Base-by-base conservation (phyloP, 2,797 vertebrate genomes). In the Thalassophryne amazonica region DNA sequence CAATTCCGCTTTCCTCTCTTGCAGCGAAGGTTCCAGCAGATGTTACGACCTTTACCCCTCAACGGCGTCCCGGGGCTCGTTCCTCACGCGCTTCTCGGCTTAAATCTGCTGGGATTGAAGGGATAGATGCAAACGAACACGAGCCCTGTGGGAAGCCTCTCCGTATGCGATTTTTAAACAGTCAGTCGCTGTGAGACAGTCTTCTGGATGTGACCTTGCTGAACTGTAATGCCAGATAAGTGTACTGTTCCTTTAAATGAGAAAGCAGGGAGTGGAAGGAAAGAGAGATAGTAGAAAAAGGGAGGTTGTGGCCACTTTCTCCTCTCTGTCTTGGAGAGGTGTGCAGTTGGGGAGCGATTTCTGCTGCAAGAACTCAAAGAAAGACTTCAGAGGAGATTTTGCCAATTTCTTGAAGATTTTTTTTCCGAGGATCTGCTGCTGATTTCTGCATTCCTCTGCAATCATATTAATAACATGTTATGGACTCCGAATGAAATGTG, bases 191-290 rank as follows among this genome's bases (percentile, higher is more conserved):
- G 9, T 32, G 2, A 37, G 12, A 48, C 5, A 2, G 45, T 60
- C 50, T 50, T 32, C 34, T 59, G 41, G 52, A 52, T 34, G 36
- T 34, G 37, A 46, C 37, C 51, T 34, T 21, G 34, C 3, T 40
- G 14, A 63, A 18, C 2, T 2, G 17, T 11, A 18, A 10, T 22
- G 16, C n/a, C 22, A 30, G 14, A 36, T 24, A 4, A 30, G 32
- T 25, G 55, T 28, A 47, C 79, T 86, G 75, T 69, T 37, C 69
- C 82, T 86, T 86, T 86, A 86, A 86, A 75, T 70, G 48, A 42
- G 45, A 22, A n/a, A 61, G 56, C 35, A 60, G 46, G 58, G 41
- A 51, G 57, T 1, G 1, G 29, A 36, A 38, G 11, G 54, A 49
- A 38, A 7, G 39, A 39, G 18, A 29, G 29, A 36, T 72, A 81